These are phyloP conservation scores for Schizaphis graminum DNA, from an alignment of 2,888 invertebrate genomes.

Conservation along the genomic window DNA sequence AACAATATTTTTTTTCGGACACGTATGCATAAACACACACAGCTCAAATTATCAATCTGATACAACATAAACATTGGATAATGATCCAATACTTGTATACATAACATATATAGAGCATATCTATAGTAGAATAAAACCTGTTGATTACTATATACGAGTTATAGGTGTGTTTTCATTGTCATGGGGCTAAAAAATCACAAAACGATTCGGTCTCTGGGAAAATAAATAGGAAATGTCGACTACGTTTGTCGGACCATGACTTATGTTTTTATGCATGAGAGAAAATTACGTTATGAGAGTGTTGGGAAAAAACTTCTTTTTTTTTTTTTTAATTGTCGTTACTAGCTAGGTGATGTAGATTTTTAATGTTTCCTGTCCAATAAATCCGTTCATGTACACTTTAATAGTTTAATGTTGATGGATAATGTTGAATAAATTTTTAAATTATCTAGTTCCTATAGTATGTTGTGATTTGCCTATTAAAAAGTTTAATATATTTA, in stretches of 20 bases:
- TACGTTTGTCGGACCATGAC: slow-evolving; percentile 62
- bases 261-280: slow-evolving; percentile 65
- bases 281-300: slow-evolving; percentile 40
- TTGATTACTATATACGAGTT: slow-evolving; percentile 12
- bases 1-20: neutral
- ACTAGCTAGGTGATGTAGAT: slow-evolving; percentile 4
- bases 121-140: slow-evolving; percentile 27
- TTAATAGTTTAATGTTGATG: neutral
- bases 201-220: slow-evolving; percentile 62
- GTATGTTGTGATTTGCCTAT: neutral
- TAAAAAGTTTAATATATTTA: neutral
- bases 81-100: neutral
- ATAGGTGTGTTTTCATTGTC: slow-evolving; percentile 32
- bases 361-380: slow-evolving; percentile 61
- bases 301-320: slow-evolving; percentile 31
- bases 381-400: slow-evolving; percentile 44
- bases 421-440: neutral
- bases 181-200: slow-evolving; percentile 44
- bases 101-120: neutral
- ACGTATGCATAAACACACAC: neutral
- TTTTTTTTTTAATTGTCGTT: slow-evolving; percentile 34
- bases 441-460: neutral
- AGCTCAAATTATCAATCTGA: neutral
- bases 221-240: slow-evolving; percentile 63
- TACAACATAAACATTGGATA: neutral